A percentile compares a stretch with the other conserved stretches of the same genome.
These are phyloP conservation scores for Phalangium opilio DNA, from an alignment of 2,888 invertebrate genomes.

Conservation along the genomic window DNA sequence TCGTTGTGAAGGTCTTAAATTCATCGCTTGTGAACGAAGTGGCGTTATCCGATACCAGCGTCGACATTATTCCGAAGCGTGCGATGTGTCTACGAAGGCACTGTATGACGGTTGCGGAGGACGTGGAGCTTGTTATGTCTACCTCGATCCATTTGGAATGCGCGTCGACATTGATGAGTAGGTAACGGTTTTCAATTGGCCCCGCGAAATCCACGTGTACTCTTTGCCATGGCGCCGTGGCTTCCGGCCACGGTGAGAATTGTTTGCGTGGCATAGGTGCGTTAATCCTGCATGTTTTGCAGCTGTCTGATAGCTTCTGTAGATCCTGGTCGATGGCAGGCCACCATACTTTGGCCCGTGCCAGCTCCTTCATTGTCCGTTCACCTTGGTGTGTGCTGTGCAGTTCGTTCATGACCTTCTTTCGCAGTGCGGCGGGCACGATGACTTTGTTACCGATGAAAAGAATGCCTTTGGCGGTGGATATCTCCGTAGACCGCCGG, in stretches of 20 bases:
- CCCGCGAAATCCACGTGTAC: constrained; percentile 35
- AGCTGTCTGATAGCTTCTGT: constrained; percentile 16
- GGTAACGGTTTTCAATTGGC: constrained; percentile 24
- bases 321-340: constrained; percentile 20
- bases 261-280: constrained; percentile 3
- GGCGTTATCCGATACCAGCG: constrained; percentile 27
- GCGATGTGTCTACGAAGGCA: constrained; percentile 20
- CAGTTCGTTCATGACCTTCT: constrained; percentile 19
- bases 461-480: constrained; percentile 21
- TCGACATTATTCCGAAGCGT: constrained; percentile 21
- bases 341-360: constrained; percentile 25
- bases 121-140: constrained; percentile 10
- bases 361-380: constrained; percentile 23
- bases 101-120: constrained; percentile 16
- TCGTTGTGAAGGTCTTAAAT: constrained; percentile 18
- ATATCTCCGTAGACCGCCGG: constrained; percentile 11
- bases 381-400: constrained; percentile 24
- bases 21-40: constrained; percentile 22
- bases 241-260: constrained; percentile 2
- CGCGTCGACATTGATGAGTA: constrained; percentile 30
- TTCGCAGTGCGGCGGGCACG: constrained; percentile 20
- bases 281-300: constrained; percentile 15
- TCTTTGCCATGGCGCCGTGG: constrained; percentile 26
- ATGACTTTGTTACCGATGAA: constrained; percentile 20
- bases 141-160: constrained; percentile 33